Evolutionary conservation across 1,140 invertebrate species (phyloP).

Genomic region (Epicauta chinensis): DNA sequence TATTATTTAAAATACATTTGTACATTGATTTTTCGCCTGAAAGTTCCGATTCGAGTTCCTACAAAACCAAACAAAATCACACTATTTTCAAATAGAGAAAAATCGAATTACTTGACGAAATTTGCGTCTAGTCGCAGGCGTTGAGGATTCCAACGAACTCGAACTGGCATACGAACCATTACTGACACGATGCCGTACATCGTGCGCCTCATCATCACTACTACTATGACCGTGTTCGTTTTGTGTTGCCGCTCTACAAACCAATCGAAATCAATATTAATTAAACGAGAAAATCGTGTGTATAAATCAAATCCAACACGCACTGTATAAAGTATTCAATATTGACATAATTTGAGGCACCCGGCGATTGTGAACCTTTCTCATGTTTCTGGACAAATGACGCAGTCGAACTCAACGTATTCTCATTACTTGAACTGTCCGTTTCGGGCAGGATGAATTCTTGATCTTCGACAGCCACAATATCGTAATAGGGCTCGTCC

Average conservation of each 20-base stretch:
- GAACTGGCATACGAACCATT: slow-evolving; percentile 42
- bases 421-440: slow-evolving; percentile 49
- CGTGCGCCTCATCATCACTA: slow-evolving; percentile 43
- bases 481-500: slow-evolving; percentile 76
- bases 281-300: not conserved
- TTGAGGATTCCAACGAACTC: slow-evolving; percentile 42
- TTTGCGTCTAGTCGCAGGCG: slow-evolving; percentile 37
- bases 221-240: slow-evolving; percentile 36
- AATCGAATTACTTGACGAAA: slow-evolving; percentile 37
- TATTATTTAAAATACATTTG: slow-evolving; percentile 77
- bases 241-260: slow-evolving; percentile 24
- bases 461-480: slow-evolving; percentile 68
- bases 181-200: slow-evolving; percentile 33
- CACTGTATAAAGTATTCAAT: slow-evolving; percentile 84
- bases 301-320: slow-evolving; percentile 38
- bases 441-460: slow-evolving; percentile 41
- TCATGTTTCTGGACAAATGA: slow-evolving; percentile 50
- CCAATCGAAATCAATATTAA: slow-evolving; percentile 2
- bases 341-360: slow-evolving; percentile 80
- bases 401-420: slow-evolving; percentile 54
- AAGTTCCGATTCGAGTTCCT: slow-evolving; percentile 52
- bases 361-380: slow-evolving; percentile 57
- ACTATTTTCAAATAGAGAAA: not conserved
- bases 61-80: slow-evolving; percentile 6
- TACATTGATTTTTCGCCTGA: slow-evolving; percentile 69